Conservation (phyloP, 2,797 vertebrate genomes). For the Danio jaintianensis region DNA sequence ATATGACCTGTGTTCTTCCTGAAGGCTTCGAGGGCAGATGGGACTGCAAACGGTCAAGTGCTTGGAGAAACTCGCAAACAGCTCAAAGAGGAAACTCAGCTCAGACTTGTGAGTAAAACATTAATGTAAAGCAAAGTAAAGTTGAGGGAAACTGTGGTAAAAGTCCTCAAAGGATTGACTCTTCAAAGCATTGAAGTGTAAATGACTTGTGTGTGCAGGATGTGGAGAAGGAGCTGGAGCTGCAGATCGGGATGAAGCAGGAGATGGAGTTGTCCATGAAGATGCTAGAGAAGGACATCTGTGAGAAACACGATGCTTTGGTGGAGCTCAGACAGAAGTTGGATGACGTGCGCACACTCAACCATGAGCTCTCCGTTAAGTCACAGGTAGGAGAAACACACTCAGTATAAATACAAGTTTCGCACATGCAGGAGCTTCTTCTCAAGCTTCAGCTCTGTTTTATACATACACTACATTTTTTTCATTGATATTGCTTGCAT, state of each 20-base stretch:
- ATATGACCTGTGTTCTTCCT: conserved; percentile 27
- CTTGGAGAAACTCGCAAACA: conserved; percentile 93
- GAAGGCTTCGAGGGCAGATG: conserved; percentile 86
- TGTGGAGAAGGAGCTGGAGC: conserved; percentile 95
- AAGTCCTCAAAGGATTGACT: neutral
- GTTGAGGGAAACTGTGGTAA: no score
- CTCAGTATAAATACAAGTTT: no score
- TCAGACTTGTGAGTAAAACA: conserved; percentile 85
- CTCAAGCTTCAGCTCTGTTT: no score
- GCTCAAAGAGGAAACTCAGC: conserved; percentile 95
- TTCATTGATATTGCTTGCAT: no score
- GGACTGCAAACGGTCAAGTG: conserved; percentile 84
- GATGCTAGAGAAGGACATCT: conserved; percentile 98
- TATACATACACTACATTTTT: no score
- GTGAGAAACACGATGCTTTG: conserved; percentile 95
- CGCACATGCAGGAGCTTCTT: no score
- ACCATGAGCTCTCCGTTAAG: conserved; percentile 94
- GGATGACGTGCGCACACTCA: conserved; percentile 92
- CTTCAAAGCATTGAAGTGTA: neutral
- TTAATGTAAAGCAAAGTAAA: neutral
- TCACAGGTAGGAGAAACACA: conserved; percentile 76
- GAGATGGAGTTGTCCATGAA: conserved; percentile 99
- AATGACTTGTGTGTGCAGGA: conserved; percentile 78
- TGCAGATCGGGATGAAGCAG: conserved; percentile 97
- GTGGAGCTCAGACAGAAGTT: conserved; percentile 94